phyloP scores from a whole-genome alignment of 2,113 vertebrate genomes.

The Coracopsis vasa region DNA sequence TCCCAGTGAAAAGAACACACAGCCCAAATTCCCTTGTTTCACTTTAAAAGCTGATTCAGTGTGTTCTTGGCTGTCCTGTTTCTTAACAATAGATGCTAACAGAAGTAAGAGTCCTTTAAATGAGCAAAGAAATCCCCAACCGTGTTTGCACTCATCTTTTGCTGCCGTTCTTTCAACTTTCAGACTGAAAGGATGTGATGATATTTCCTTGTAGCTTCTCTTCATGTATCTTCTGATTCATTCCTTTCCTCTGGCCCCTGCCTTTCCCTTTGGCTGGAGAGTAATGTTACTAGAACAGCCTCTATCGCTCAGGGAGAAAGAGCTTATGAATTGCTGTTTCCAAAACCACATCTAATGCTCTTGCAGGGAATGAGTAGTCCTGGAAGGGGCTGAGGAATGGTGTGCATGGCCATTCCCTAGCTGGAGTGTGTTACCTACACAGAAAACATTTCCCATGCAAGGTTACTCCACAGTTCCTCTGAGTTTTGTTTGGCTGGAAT shows the following conservation, averaged over 20 bases:
- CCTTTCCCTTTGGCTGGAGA: neutral
- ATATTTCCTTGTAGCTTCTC: conserved; percentile 6
- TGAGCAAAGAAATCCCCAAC: neutral
- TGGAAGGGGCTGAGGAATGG: neutral
- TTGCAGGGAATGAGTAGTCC: neutral
- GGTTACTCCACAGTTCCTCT: neutral
- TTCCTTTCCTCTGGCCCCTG: conserved; percentile 1
- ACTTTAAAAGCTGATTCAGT: neutral
- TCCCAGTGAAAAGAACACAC: neutral
- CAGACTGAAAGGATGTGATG: neutral
- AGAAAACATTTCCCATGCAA: fast-evolving
- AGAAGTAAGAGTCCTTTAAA: neutral
- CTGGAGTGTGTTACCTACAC: fast-evolving
- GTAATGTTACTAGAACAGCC: neutral
- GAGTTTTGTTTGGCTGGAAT: neutral
- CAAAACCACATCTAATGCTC: neutral
- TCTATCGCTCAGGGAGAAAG: neutral
- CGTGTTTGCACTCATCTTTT: neutral
- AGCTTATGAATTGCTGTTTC: neutral
- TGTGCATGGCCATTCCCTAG: fast-evolving
- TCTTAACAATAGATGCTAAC: neutral
- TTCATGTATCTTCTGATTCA: neutral
- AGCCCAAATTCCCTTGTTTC: neutral
- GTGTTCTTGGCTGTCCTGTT: neutral
- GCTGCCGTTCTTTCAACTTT: neutral